Evolutionary conservation across 2,113 vertebrate genomes (phyloP), one percentile per base, ranked within the genome.

Genomic region (Dromaius novaehollandiae): DNA sequence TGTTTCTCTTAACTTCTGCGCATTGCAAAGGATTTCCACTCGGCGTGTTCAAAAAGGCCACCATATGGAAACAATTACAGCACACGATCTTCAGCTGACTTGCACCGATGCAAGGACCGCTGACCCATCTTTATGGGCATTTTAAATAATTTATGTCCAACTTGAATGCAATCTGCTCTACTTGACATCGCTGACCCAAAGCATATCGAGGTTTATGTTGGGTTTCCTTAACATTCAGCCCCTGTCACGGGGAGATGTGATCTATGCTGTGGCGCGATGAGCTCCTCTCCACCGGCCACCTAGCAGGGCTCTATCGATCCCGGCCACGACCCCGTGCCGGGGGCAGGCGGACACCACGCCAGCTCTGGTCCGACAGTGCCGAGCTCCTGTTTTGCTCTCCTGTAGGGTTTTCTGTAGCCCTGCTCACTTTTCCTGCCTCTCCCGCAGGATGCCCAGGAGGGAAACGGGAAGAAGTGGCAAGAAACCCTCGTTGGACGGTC

Each of bases 91-190:
- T 63, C 64, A 89, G 86, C 56, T 16, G 88, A 84, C 88, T 92
- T 74, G 88, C 56, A 32, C 73, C 11, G 8, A 88, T 17, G 77
- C 96, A 95, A 94, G 61, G 89, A 75, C 91, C 7, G 10, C 25
- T 96, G 95, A 95, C 89, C 89, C 91, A 93, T 83, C 87, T 95
- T 97, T 95, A 95, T 86, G 80, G 76, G 89, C 89, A 48, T 95
- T 96, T 94, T 79, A 94, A 97, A 97, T 95, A 90, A 97, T 96
- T 97, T 96, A 97, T 63, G 89, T 91, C 85, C 73, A 83, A 93
- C 89, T 56, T 69, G 63, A 97, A 97, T 81, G 82, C 93, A 95
- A 71, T 94, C 96, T 88, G 71, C 94, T 97, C 87, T 93, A 94
- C 87, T 83, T 93, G 95, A 96, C 95, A 94, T 90, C 85, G 13